A percentile compares a stretch with the other conserved stretches of the same genome.
These are phyloP conservation scores for Neoarius graeffei DNA, from an alignment of 2,113 vertebrate genomes.

Conservation along the genomic window DNA sequence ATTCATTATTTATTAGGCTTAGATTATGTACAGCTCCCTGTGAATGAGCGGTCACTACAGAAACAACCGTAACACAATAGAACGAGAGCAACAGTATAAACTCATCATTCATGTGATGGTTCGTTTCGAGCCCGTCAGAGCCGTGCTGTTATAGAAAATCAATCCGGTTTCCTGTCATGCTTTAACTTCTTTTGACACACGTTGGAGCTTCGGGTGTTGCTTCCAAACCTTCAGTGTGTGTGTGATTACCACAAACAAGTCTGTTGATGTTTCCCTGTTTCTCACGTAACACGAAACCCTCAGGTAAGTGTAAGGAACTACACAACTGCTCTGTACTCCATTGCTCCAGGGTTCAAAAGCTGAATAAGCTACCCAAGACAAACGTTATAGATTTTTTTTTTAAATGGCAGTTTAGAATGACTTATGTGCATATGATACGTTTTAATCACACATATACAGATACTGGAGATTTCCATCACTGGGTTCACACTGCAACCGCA, in stretches of 20 bases:
- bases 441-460: not conserved
- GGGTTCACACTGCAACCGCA: not conserved
- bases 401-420: not conserved
- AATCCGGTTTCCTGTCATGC: no score
- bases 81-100: not conserved
- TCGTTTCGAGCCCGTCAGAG: not conserved
- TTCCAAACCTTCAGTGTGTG: not conserved
- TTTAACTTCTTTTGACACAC: not conserved
- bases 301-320: not conserved
- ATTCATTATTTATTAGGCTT: not conserved
- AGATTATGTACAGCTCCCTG: not conserved
- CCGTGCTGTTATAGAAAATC: no score
- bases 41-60: constrained; percentile 3
- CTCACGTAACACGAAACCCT: not conserved
- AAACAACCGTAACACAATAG: not conserved
- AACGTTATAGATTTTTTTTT: not conserved
- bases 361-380: not conserved
- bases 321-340: not conserved
- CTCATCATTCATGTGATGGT: not conserved
- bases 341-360: not conserved
- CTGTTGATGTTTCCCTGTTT: not conserved
- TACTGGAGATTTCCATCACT: not conserved
- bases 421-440: not conserved
- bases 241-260: not conserved
- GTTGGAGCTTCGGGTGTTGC: not conserved